phyloP scores from a whole-genome alignment of 2,888 invertebrate genomes.

The Endomychus coccineus region DNA sequence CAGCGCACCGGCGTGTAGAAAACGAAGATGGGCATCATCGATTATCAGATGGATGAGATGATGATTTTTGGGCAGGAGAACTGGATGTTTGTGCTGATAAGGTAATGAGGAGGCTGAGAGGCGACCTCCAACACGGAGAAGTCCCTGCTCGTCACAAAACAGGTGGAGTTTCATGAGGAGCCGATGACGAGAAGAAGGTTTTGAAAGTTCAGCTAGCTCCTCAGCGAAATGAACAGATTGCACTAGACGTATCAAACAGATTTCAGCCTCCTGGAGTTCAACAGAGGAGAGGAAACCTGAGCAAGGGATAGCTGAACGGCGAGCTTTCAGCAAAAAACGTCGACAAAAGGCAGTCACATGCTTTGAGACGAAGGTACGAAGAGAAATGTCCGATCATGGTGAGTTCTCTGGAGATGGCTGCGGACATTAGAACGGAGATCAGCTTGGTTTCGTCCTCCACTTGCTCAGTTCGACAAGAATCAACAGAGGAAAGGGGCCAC shows the following conservation, averaged over 20 bases:
- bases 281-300: conserved; percentile 4
- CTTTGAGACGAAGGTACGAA: conserved; percentile 4
- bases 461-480: conserved; percentile 3
- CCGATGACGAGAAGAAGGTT: conserved; percentile 6
- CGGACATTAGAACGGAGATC: conserved; percentile 2
- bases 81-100: too few species aligned
- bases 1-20: not conserved
- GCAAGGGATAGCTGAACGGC: conserved; percentile 1
- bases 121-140: too few species aligned
- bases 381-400: conserved; percentile 1
- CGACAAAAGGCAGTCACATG: not conserved
- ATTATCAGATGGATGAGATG: too few species aligned
- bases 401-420: conserved; percentile 1
- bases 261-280: conserved; percentile 2
- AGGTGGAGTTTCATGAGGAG: conserved; percentile 2
- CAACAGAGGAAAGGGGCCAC: not conserved
- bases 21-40: too few species aligned
- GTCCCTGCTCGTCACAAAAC: conserved; percentile 2
- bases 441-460: not conserved
- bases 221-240: not conserved
- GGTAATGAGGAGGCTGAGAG: too few species aligned
- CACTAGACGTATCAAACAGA: conserved; percentile 2
- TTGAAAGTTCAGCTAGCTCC: conserved; percentile 4
- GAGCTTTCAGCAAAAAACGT: conserved; percentile 5
- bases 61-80: too few species aligned